Base-by-base conservation (phyloP, 1,140 invertebrate genomes). In the Drosophila parvula region DNA sequence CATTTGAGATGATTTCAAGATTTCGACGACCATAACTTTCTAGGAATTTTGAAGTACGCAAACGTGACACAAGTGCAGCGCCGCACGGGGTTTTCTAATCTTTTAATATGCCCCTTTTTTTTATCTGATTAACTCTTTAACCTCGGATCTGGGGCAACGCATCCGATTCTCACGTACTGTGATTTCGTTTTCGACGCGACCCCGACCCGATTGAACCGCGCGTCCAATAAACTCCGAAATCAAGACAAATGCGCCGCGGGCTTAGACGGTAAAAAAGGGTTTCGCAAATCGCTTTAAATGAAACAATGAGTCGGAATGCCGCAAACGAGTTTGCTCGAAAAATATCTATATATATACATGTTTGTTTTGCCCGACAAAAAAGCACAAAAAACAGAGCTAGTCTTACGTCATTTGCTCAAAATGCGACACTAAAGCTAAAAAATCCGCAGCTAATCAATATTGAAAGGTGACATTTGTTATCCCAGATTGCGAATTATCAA, bases 31-130 rank as follows among this genome's bases (percentile, higher is more conserved):
- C 63, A 82, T 82, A 83, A 86, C 83, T 86, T 86, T 86, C 83
- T 88, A 79, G 64, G 63, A 79, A 80, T 64, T 61, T 86, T 80
- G n/a, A 77, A 86, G 76, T 79, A 68, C 76, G 40, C 61, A 77
- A 74, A 86, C 83, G 83, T 86, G 82, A 88, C 75, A 78, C 51
- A 61, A 81, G 74, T 73, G 69, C 58, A 61, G 60, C 28, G 16
- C 16, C 7, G 16, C 32, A 1, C 22, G 50, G 1, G 44, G 64
- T 65, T 86, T 83, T 86, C 76, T 83, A 86, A 89, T 83, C 83
- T 86, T 61, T 79, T 83, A 83, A 88, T 88, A 83, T 88, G 79
- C 48, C 71, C 65, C 73, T 38, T 75, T 47, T 74, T 71, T 65
- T 50, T 50, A 74, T 79, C 41, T 56, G 65, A 70, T 47, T 27